Base-by-base conservation (phyloP, 2,113 vertebrate genomes). In the Ammospiza nelsoni region DNA sequence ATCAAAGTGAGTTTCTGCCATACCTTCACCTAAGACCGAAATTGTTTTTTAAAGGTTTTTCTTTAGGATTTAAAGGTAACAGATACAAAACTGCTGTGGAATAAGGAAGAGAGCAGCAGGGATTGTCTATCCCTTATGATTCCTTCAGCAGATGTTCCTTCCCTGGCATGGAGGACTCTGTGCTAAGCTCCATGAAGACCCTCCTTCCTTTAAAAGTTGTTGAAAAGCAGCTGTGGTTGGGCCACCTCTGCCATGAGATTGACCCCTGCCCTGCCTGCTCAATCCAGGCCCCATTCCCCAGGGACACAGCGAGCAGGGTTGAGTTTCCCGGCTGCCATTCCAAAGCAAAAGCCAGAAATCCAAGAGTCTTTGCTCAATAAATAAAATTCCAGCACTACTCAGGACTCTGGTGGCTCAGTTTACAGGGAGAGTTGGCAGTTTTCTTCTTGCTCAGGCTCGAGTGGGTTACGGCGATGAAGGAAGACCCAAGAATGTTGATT, bases 211-310 rank as follows among this genome's bases (percentile, higher is more conserved):
- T 11, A 7, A 49, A 78, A 92, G 74, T 89, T 90, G 81, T 81
- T 9, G 3, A 35, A 68, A 88, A 55, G 95, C 98, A 98, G 98
- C 98, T 98, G 98, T 62, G 77, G 58, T 84, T 84, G 92, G 92
- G 97, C 94, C 90, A 87, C 95, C 93, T 93, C 84, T 75, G 66
- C 87, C 96, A 94, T 83, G 84, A 89, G 97, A 88, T 71, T 98
- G 97, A 97, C 95, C 95, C 97, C 95, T 98, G 89, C 96, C 61
- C 71, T 97, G 97, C 93, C 93, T 95, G 96, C 95, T 94, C 29
- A 9, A 78, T 21, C 27, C 90, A 93, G 94, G 91, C 97, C 94
- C 68, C 66, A 10, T 33, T 94, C 96, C 87, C 95, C 52, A 68
- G 95, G 90, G 97, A 97, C 87, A 90, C 52, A 21, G 80, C 9